phyloP scores from a whole-genome alignment of 2,113 vertebrate species.

The Tautogolabrus adspersus region DNA sequence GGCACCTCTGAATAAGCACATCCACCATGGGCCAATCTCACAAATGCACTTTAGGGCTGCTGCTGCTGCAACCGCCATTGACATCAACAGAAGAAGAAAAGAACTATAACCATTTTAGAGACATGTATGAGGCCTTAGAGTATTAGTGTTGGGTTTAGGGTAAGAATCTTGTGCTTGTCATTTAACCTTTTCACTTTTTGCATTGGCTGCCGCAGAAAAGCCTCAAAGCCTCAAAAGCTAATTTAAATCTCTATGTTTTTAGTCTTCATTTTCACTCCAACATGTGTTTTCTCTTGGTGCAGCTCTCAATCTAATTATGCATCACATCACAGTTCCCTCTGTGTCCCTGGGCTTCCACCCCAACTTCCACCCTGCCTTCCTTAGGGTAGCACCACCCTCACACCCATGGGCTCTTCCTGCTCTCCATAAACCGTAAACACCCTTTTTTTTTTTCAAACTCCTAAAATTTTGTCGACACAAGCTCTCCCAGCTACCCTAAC shows the following conservation, averaged over 20 bases:
- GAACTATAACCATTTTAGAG: slow-evolving; percentile 47
- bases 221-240: background rate
- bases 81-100: slow-evolving; percentile 39
- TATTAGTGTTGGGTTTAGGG: slow-evolving; percentile 15
- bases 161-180: slow-evolving; percentile 13
- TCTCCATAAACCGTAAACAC: slow-evolving; percentile 29
- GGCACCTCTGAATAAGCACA: slow-evolving; percentile 74
- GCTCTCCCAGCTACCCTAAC: background rate
- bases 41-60: slow-evolving; percentile 62
- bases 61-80: slow-evolving; percentile 37
- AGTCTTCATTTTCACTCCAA: background rate
- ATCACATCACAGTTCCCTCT: slow-evolving; percentile 15
- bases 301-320: slow-evolving; percentile 32
- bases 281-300: slow-evolving; percentile 30
- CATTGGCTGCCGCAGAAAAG: slow-evolving; percentile 1
- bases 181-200: slow-evolving; percentile 31
- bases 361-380: slow-evolving; percentile 29
- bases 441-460: slow-evolving; percentile 40
- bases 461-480: slow-evolving; percentile 2
- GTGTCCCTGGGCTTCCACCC: slow-evolving; percentile 21
- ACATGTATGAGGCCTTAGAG: slow-evolving; percentile 29
- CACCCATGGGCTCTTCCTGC: slow-evolving; percentile 27
- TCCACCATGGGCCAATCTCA: slow-evolving; percentile 64
- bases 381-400: slow-evolving; percentile 9
- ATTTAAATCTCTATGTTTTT: background rate